Evolutionary conservation across 2,888 invertebrate genomes (phyloP), one percentile per base, ranked within the genome.

Genomic region (Synergus gifuensis): DNA sequence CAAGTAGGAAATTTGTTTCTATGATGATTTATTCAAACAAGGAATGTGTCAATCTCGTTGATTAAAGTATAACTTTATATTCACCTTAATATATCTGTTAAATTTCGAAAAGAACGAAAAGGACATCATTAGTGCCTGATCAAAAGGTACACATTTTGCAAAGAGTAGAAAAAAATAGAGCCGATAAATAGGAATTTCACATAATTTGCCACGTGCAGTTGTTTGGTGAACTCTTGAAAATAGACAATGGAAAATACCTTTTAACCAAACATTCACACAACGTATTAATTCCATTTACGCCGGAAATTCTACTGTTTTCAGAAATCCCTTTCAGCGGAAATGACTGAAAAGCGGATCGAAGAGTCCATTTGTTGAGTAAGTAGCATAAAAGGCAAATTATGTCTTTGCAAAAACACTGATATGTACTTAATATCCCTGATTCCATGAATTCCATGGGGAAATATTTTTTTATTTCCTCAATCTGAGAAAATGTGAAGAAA

Each of bases 1-100:
- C 73, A n/a, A 54, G 54, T n/a, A 73, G 28, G n/a, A 73, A 73
- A 73, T 73, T 54, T 28, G n/a, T 73, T 54, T 54, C 36, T 73
- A 54, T 36, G 54, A 54, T 73, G 73, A 73, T 73, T 73, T 73
- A 73, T 73, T 73, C 40, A 40, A n/a, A 12, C 14, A 0, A n/a
- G 28, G 9, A 54, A 73, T 40, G 12, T 11, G 11, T 54, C 9
- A 36, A 54, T 54, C 36, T 54, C 22, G 4, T 12, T 22, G 22
- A 60, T 60, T 60, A 12, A 60, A 60, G 18, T 22, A 60, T 5
- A 28, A 54, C n/a, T 54, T 54, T n/a, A n/a, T 54, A 54, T 54
- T n/a, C n/a, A 28, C 22, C 22, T 28, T 0, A 28, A 28, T 28
- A 28, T 28, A 28, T 3, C 28, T 28, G 28, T 0, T 28, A 3